Evolutionary conservation across 2,888 invertebrate genomes (phyloP).

Genomic region (Dyspetes luteomarginatus): DNA sequence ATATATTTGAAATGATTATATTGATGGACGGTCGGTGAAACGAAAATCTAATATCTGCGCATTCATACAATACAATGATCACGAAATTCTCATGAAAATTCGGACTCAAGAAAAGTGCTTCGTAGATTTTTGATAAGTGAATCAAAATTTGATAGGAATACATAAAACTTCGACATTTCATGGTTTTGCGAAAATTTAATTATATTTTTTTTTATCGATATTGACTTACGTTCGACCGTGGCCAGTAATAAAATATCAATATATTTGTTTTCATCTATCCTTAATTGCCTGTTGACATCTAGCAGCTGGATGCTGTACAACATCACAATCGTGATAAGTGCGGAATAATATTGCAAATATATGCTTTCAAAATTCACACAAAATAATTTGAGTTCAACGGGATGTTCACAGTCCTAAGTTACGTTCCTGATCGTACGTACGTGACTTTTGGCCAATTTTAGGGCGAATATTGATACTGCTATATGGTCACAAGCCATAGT

Average conservation of each 20-base stretch:
- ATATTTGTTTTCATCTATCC: not conserved
- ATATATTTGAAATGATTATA: not conserved
- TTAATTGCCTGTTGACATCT: too few species aligned
- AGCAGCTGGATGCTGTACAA: too few species aligned
- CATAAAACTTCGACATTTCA: too few species aligned
- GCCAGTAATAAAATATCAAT: not conserved
- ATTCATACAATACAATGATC: not conserved
- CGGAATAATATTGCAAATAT: too few species aligned
- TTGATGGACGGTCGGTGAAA: not conserved
- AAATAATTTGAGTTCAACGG: slow-evolving; percentile 17
- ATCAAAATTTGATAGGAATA: too few species aligned
- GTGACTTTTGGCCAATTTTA: slow-evolving; percentile 53
- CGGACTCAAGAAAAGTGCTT: too few species aligned
- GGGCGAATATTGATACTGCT: slow-evolving; percentile 12
- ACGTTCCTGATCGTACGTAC: slow-evolving; percentile 26
- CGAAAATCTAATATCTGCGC: not conserved
- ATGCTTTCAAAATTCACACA: slow-evolving; percentile 33
- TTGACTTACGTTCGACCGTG: not conserved
- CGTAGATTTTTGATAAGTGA: too few species aligned
- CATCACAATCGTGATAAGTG: too few species aligned
- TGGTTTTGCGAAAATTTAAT: too few species aligned
- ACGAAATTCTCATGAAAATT: too few species aligned
- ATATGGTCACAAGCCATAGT: slow-evolving; percentile 23
- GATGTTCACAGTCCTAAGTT: not conserved
- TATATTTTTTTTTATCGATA: not conserved